Evolutionary conservation across 2,888 invertebrate species (phyloP).

Genomic region (Cosmorhoe ocellata): DNA sequence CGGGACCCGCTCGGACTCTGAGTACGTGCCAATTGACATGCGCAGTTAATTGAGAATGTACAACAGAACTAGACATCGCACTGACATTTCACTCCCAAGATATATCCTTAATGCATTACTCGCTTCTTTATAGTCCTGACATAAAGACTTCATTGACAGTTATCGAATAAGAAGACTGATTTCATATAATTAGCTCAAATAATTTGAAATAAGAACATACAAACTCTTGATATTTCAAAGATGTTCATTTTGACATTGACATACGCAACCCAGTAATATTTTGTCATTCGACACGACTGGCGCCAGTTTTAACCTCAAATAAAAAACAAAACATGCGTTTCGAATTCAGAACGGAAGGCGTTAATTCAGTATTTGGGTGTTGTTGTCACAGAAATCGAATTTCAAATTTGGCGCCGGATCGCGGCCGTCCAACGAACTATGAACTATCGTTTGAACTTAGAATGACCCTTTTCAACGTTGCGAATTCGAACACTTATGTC

Average conservation of each 20-base stretch:
- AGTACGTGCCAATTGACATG: constrained; percentile 13
- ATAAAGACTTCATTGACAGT: too few relatives aligned
- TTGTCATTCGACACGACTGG: constrained; percentile 15
- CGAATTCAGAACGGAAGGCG: constrained; percentile 23
- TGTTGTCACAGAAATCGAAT: constrained; percentile 42
- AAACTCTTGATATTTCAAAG: neutral
- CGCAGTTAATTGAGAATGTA: constrained; percentile 4
- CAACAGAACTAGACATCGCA: too few relatives aligned
- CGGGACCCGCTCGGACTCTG: constrained; percentile 2
- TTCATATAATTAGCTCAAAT: too few relatives aligned
- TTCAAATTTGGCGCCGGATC: constrained; percentile 54
- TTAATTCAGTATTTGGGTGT: constrained; percentile 19
- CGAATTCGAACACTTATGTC: constrained; percentile 41
- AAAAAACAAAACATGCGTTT: constrained; percentile 16
- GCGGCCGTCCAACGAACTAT: constrained; percentile 50
- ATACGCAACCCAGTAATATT: constrained; percentile 5
- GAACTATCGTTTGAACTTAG: constrained; percentile 39
- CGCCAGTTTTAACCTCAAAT: constrained; percentile 2
- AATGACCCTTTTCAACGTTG: constrained; percentile 31
- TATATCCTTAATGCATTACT: too few relatives aligned
- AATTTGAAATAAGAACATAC: too few relatives aligned
- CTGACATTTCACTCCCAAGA: too few relatives aligned
- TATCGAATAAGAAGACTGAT: too few relatives aligned
- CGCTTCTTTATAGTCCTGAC: too few relatives aligned
- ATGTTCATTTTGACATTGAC: constrained; percentile 12